Evolutionary conservation across 2,888 invertebrate species (phyloP).

Genomic region (Copidosoma aretas): DNA sequence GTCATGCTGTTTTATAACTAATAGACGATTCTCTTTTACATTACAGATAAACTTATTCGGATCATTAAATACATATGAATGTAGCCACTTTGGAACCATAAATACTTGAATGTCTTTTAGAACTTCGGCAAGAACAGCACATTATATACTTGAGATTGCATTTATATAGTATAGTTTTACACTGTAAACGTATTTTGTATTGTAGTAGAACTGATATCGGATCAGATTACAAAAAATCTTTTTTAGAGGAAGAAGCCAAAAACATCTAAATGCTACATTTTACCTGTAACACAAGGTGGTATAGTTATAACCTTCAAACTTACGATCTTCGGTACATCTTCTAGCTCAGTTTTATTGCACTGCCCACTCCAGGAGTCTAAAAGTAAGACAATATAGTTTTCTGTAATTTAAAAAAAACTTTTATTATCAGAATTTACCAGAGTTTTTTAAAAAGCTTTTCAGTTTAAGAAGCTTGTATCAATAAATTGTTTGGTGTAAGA

Average conservation of each 20-base stretch:
- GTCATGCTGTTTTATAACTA: constrained; percentile 15
- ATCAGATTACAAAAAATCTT: constrained; percentile 37
- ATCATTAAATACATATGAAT: constrained; percentile 27
- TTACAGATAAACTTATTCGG: constrained; percentile 30
- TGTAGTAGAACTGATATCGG: constrained; percentile 26
- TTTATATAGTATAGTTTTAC: constrained; percentile 35
- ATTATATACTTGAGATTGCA: constrained; percentile 34
- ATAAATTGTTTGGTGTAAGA: neutral
- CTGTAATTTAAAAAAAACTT: neutral
- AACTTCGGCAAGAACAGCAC: constrained; percentile 36
- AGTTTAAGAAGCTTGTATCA: neutral
- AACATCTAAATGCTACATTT: constrained; percentile 36
- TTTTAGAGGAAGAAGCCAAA: constrained; percentile 34
- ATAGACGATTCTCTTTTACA: constrained; percentile 9
- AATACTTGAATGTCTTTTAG: constrained; percentile 34
- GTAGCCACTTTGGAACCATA: constrained; percentile 39
- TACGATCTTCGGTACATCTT: neutral
- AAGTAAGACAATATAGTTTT: neutral
- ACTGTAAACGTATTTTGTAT: constrained; percentile 35
- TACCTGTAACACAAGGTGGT: constrained; percentile 22
- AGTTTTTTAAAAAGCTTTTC: neutral
- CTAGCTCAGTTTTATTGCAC: neutral
- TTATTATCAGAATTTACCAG: neutral
- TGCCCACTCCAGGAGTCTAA: constrained; percentile 6
- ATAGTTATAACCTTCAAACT: neutral